phyloP scores from a whole-genome alignment of 2,797 vertebrate species.

The Macrochelys suwanniensis region DNA sequence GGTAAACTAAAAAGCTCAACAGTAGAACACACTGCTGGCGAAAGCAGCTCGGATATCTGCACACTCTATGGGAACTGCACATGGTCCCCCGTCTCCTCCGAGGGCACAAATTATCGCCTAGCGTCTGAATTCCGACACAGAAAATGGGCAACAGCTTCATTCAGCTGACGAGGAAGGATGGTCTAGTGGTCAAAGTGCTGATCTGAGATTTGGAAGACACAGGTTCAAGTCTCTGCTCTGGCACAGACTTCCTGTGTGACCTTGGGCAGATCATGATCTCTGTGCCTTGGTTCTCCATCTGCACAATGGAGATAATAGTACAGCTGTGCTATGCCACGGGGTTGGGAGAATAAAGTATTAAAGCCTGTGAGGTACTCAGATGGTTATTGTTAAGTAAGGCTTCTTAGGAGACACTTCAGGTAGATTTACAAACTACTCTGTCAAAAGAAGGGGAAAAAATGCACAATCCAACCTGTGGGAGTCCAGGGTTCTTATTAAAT shows the following conservation, averaged over 20 bases:
- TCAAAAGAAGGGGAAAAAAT: accelerated
- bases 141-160: not conserved
- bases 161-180: not conserved
- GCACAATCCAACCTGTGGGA: not conserved
- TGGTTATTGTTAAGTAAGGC: not conserved
- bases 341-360: not conserved
- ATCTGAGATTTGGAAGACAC: accelerated
- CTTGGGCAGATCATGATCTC: accelerated
- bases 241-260: not conserved
- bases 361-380: accelerated
- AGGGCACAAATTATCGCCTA: not conserved
- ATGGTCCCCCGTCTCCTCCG: accelerated
- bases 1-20: constrained; percentile 10
- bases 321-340: not conserved
- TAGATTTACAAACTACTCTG: not conserved
- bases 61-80: accelerated
- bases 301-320: not conserved
- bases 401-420: accelerated
- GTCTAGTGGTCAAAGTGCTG: accelerated
- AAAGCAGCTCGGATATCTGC: not conserved
- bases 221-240: accelerated
- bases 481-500: not conserved
- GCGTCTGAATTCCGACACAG: not conserved
- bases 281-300: accelerated
- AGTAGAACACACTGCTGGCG: not conserved